These are phyloP conservation scores for Liasis olivaceus DNA, from an alignment of 2,797 vertebrate genomes.

Conservation along the genomic window DNA sequence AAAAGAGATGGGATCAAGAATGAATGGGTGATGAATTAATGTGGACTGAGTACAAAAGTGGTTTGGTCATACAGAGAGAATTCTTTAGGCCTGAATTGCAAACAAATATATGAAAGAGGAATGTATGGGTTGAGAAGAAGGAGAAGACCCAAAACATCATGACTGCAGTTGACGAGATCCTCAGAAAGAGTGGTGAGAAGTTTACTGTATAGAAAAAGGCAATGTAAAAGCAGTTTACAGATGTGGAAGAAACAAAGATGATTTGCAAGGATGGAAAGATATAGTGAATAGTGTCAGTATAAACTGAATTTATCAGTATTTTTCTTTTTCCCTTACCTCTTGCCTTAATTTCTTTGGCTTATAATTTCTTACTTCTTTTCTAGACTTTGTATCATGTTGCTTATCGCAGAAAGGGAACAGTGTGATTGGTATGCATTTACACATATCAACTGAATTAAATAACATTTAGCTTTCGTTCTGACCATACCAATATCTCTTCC, in stretches of 20 bases:
- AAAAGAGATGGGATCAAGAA: background rate
- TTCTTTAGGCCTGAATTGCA: background rate
- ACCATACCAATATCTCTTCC: background rate
- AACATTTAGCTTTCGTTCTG: background rate
- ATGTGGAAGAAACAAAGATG: background rate
- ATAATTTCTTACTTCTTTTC: background rate
- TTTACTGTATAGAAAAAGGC: background rate
- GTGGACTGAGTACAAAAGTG: background rate
- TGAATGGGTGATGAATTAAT: background rate
- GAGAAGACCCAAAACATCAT: background rate
- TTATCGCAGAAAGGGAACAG: background rate
- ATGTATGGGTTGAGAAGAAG: background rate
- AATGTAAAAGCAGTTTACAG: background rate
- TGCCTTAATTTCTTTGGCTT: background rate
- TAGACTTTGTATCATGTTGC: background rate
- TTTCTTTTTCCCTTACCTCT: background rate
- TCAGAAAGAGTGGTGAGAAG: background rate
- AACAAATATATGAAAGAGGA: background rate
- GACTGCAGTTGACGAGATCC: background rate
- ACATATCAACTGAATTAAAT: background rate
- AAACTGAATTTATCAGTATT: background rate
- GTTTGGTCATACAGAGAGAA: background rate
- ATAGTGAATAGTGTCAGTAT: background rate
- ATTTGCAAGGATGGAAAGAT: background rate
- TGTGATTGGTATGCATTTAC: background rate